Conservation (phyloP, 2,113 vertebrate genomes). For the Elaphurus davidianus region DNA sequence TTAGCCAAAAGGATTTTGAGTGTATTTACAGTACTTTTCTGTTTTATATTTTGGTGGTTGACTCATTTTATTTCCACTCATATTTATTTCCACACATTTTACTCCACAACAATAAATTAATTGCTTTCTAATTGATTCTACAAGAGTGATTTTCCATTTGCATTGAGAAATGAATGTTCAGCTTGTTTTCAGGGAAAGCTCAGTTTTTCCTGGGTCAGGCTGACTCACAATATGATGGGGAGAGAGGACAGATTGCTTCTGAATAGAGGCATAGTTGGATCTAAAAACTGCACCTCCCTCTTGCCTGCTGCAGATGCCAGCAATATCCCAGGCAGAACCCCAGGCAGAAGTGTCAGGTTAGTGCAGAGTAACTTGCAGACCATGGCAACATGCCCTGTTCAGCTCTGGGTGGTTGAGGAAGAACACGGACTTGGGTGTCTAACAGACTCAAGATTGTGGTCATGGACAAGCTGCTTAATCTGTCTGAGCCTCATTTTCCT, state of each 20-base stretch:
- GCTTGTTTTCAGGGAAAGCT: conserved; percentile 46
- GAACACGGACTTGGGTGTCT: neutral
- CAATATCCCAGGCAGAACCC: neutral
- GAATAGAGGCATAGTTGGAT: neutral
- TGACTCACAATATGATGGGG: neutral
- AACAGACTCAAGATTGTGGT: neutral
- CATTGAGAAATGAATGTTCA: conserved; percentile 35
- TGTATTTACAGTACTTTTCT: conserved; percentile 51
- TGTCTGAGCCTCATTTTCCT: neutral
- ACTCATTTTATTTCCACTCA: neutral
- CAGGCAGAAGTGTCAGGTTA: neutral
- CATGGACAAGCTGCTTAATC: neutral
- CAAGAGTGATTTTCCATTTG: conserved; percentile 55
- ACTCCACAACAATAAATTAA: conserved; percentile 48
- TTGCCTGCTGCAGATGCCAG: neutral
- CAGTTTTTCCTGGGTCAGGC: conserved; percentile 51
- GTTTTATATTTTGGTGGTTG: conserved; percentile 63
- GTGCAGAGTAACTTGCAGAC: neutral
- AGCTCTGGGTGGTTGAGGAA: neutral
- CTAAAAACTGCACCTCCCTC: neutral
- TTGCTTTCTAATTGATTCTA: conserved; percentile 50
- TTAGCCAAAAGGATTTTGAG: conserved; percentile 40
- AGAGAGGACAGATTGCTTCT: conserved; percentile 4
- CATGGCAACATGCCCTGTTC: neutral
- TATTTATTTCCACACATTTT: conserved; percentile 25